A percentile compares a stretch with the other conserved stretches of the same genome.
phyloP scores from a whole-genome alignment of 2,113 vertebrate species.

The Irena cyanogastra region DNA sequence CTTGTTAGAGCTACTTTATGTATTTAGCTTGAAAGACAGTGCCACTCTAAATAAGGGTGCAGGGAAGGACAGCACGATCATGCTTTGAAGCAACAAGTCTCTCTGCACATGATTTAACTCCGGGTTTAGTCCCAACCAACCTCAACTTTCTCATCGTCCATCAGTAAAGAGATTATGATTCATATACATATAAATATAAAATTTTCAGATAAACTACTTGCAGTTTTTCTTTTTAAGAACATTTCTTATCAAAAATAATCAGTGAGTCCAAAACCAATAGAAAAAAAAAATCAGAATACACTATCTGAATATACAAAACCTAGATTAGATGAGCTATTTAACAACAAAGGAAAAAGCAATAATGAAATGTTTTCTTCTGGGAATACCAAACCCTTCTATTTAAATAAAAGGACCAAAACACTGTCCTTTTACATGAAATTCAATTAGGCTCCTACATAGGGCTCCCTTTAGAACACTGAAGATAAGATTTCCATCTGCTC shows the following conservation, averaged over 20 bases:
- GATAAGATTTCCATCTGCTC: background rate
- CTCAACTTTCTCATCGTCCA: background rate
- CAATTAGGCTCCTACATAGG: background rate
- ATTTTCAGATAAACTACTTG: background rate
- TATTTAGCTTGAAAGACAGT: slow-evolving; percentile 19
- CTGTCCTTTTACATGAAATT: background rate
- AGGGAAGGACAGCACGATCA: background rate
- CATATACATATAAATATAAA: background rate
- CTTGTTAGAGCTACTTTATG: background rate
- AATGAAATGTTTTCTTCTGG: background rate
- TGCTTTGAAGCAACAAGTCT: background rate
- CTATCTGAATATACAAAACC: background rate
- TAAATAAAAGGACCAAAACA: background rate
- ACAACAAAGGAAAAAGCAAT: background rate
- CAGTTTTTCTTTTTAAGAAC: background rate
- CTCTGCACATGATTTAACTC: background rate
- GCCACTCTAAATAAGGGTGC: background rate
- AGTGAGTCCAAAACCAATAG: background rate
- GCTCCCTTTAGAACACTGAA: background rate
- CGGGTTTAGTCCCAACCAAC: background rate
- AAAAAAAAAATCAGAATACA: background rate
- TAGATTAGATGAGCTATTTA: background rate
- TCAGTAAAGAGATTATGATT: background rate
- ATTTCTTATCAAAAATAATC: background rate
- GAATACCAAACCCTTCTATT: background rate